A percentile compares a stretch with the other conserved stretches of the same genome.
Conservation (phyloP, 1,140 invertebrate species). For the Dryas iulia region DNA sequence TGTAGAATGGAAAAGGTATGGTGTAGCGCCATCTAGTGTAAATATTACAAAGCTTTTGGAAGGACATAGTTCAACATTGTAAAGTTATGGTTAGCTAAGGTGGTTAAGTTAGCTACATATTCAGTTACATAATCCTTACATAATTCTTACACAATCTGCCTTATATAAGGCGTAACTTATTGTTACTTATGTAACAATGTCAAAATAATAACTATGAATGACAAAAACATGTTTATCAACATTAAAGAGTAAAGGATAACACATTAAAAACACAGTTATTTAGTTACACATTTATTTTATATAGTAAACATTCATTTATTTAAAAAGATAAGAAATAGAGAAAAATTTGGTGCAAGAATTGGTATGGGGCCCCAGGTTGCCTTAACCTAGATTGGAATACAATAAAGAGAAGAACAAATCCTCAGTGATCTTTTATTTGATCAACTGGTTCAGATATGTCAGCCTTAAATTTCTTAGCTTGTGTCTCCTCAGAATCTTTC, state of each 20-base stretch:
- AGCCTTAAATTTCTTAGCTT: constrained; percentile 68
- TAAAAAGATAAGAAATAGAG: constrained; percentile 44
- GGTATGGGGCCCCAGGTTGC: constrained; percentile 46
- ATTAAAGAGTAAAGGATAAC: not conserved
- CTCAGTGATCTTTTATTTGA: constrained; percentile 41
- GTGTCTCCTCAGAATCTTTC: constrained; percentile 58
- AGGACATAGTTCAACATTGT: not conserved
- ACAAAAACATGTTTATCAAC: not conserved
- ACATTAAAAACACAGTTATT: constrained; percentile 26
- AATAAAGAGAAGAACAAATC: constrained; percentile 30
- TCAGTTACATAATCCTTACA: constrained; percentile 15
- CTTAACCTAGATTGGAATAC: constrained; percentile 43
- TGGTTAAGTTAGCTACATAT: not conserved
- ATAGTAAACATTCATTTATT: constrained; percentile 43
- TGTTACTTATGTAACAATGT: not conserved
- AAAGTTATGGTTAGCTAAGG: not conserved
- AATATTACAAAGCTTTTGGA: not conserved
- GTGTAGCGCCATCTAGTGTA: not conserved
- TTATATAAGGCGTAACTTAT: constrained; percentile 2
- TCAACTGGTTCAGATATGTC: constrained; percentile 39
- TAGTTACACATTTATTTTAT: constrained; percentile 36
- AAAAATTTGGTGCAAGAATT: constrained; percentile 48
- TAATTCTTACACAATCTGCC: constrained; percentile 4
- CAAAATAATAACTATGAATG: not conserved
- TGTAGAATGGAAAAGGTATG: no score